phyloP scores from a whole-genome alignment of 2,888 invertebrate species.

The Drosophila subsilvestris region DNA sequence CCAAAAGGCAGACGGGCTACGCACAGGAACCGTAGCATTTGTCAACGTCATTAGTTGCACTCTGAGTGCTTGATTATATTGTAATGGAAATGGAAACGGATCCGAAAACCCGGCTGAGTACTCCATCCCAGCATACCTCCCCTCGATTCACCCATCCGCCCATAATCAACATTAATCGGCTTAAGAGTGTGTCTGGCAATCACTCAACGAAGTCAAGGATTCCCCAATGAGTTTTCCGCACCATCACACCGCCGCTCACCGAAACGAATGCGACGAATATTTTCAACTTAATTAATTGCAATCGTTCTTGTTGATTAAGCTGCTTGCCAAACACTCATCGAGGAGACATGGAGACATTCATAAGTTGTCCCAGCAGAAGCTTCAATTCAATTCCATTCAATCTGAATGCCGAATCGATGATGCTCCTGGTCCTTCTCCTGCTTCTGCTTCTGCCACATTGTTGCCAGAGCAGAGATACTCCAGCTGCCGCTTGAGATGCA shows the following conservation, averaged over 20 bases:
- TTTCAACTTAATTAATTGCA: not conserved
- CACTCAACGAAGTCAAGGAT: not conserved
- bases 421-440: too few species aligned
- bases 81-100: not conserved
- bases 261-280: not conserved
- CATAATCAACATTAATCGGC: not conserved
- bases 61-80: not conserved
- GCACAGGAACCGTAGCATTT: conserved; percentile 26
- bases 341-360: not conserved
- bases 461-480: too few species aligned
- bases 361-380: not conserved
- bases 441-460: not conserved
- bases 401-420: not conserved
- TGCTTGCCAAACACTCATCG: not conserved
- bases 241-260: too few species aligned
- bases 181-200: not conserved
- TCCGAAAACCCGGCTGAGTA: too few species aligned
- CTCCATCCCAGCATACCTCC: too few species aligned
- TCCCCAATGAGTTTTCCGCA: too few species aligned
- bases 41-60: conserved; percentile 44
- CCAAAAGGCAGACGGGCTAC: conserved; percentile 12
- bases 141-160: not conserved
- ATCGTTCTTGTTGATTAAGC: not conserved
- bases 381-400: not conserved
- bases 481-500: too few species aligned